Evolutionary conservation across 2,797 vertebrate species (phyloP).

Genomic region (Mormyrops attenuatus): DNA sequence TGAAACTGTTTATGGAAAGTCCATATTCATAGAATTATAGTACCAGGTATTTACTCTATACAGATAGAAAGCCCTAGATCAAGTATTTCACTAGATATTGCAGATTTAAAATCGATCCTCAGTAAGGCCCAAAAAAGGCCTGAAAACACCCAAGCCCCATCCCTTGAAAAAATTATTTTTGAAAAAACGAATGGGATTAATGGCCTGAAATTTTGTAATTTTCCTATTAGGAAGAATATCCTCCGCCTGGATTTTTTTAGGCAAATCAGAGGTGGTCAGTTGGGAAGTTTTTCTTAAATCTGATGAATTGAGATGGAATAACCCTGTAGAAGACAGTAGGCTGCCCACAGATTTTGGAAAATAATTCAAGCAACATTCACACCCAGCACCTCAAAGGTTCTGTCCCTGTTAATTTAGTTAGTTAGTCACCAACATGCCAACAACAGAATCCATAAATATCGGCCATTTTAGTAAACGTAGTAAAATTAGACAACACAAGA

Average conservation of each 20-base stretch:
- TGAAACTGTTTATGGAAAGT: neutral
- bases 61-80: neutral
- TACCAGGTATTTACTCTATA: neutral
- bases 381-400: neutral
- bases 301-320: neutral
- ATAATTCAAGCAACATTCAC: conserved; percentile 14
- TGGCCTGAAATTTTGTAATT: neutral
- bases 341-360: neutral
- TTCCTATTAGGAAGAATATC: neutral
- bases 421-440: conserved; percentile 21
- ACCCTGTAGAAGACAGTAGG: neutral
- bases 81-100: neutral
- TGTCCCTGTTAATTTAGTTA: conserved; percentile 16
- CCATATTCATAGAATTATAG: neutral
- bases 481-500: conserved; percentile 20
- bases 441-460: conserved; percentile 15
- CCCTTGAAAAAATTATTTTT: neutral
- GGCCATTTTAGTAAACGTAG: conserved; percentile 35
- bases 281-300: neutral
- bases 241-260: neutral
- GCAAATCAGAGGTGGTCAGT: neutral
- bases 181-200: neutral
- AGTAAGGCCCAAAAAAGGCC: neutral
- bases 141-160: neutral
- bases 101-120: neutral